These are phyloP conservation scores for Podotricha telesiphe DNA, from an alignment of 2,888 invertebrate species.

Conservation along the genomic window DNA sequence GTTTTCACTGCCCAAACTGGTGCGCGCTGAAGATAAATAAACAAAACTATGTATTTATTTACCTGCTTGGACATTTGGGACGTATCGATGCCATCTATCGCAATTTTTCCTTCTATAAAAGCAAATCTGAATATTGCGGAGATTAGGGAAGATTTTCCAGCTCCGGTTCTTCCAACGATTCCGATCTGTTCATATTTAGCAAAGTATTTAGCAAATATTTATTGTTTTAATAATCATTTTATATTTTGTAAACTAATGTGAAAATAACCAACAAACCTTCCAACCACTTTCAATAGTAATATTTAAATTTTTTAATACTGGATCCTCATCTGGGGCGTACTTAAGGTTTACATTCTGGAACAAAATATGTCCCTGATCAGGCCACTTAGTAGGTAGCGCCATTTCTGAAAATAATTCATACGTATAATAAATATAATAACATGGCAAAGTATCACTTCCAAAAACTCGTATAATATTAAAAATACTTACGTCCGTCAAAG, in stretches of 20 bases:
- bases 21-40: not conserved
- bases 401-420: slow-evolving; percentile 59
- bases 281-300: slow-evolving; percentile 70
- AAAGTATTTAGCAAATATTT: not conserved
- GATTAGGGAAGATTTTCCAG: slow-evolving; percentile 88
- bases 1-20: no score
- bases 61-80: slow-evolving; percentile 82
- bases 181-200: slow-evolving; percentile 78
- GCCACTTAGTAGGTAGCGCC: slow-evolving; percentile 85
- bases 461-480: not conserved
- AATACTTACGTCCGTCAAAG: slow-evolving; percentile 68
- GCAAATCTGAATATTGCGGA: slow-evolving; percentile 88
- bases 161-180: slow-evolving; percentile 89
- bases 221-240: not conserved
- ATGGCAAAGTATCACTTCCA: not conserved
- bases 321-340: slow-evolving; percentile 85
- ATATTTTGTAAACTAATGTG: not conserved
- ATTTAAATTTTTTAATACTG: slow-evolving; percentile 84
- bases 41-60: not conserved
- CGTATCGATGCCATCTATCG: slow-evolving; percentile 86
- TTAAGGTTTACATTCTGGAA: slow-evolving; percentile 85
- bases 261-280: slow-evolving; percentile 59
- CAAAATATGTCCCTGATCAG: slow-evolving; percentile 82
- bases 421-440: not conserved
- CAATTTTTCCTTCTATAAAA: slow-evolving; percentile 84